Percentiles rank a stretch among this genome's conserved stretches.
Conservation (phyloP, 64 coral and sea anemone genomes). For the Montipora cactus region DNA sequence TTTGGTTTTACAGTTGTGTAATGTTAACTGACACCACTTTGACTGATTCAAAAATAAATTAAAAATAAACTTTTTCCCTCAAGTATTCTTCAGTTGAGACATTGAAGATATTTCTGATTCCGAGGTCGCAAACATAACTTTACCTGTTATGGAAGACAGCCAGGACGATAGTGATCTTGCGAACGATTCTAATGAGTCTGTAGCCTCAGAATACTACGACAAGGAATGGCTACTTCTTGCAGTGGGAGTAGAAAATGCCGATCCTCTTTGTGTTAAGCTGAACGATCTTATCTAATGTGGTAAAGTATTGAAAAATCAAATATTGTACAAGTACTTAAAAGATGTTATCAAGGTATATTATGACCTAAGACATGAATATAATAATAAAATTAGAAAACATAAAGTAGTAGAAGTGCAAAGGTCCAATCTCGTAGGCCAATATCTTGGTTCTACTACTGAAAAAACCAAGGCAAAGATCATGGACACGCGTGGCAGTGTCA, state of each 20-base stretch:
- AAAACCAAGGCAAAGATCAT: no score
- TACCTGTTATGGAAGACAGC: conserved; percentile 10
- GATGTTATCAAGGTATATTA: conserved; percentile 57
- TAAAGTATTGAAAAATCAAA: conserved; percentile 14
- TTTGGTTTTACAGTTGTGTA: conserved; percentile 45
- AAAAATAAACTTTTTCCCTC: conserved; percentile 12
- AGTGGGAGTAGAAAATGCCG: conserved; percentile 42
- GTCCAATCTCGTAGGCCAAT: no score
- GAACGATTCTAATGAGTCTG: background rate
- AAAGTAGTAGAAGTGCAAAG: no score
- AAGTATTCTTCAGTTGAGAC: background rate
- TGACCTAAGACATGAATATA: conserved; percentile 60
- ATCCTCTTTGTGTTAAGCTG: conserved; percentile 73
- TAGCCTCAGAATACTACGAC: background rate
- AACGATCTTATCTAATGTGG: conserved; percentile 66
- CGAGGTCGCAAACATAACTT: background rate
- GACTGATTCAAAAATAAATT: conserved; percentile 45
- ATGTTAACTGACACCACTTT: conserved; percentile 49
- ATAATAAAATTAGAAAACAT: no score
- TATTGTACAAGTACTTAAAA: conserved; percentile 75
- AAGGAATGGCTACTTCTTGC: conserved; percentile 12
- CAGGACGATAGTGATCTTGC: background rate
- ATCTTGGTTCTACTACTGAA: no score
- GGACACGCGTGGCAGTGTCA: no score
- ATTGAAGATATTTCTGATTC: conserved; percentile 18